A percentile compares a stretch with the other conserved stretches of the same genome.
Evolutionary conservation across 2,888 invertebrate species (phyloP).

Genomic region (Drosophila paranaensis): DNA sequence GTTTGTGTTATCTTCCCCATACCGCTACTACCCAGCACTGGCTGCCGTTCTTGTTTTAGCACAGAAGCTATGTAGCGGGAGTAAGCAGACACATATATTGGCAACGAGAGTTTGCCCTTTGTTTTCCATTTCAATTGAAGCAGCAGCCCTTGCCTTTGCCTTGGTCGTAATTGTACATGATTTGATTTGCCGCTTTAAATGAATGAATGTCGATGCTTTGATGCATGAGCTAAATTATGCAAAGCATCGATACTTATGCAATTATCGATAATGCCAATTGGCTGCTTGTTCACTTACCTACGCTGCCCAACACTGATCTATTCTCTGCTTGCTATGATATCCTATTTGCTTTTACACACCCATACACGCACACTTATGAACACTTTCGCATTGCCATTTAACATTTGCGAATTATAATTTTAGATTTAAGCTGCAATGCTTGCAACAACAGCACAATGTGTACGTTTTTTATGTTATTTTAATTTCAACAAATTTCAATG

Average conservation of each 20-base stretch:
- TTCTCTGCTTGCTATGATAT: neutral
- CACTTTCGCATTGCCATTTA: slow-evolving; percentile 7
- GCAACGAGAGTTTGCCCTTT: slow-evolving; percentile 30
- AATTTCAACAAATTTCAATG: slow-evolving; percentile 29
- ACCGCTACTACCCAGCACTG: slow-evolving; percentile 9
- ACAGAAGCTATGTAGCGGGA: slow-evolving; percentile 18
- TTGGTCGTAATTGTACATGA: slow-evolving; percentile 34
- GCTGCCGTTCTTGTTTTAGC: slow-evolving; percentile 10
- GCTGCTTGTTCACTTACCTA: slow-evolving; percentile 31
- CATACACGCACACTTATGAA: neutral
- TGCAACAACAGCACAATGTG: slow-evolving; percentile 15
- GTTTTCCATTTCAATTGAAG: slow-evolving; percentile 32
- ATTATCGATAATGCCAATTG: slow-evolving; percentile 6
- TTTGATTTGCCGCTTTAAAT: slow-evolving; percentile 20
- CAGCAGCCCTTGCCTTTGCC: slow-evolving; percentile 20
- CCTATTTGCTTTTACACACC: neutral
- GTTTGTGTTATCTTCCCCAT: slow-evolving; percentile 39
- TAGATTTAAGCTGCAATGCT: slow-evolving; percentile 2
- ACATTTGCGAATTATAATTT: slow-evolving; percentile 2
- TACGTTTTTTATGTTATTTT: slow-evolving; percentile 9
- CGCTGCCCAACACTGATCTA: slow-evolving; percentile 23
- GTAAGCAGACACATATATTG: slow-evolving; percentile 19
- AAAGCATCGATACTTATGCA: slow-evolving; percentile 10
- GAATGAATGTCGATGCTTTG: neutral
- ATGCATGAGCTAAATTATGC: neutral